A percentile compares a stretch with the other conserved stretches of the same genome.
Evolutionary conservation across 2,888 invertebrate species (phyloP).

Genomic region (Synergus japonicus): DNA sequence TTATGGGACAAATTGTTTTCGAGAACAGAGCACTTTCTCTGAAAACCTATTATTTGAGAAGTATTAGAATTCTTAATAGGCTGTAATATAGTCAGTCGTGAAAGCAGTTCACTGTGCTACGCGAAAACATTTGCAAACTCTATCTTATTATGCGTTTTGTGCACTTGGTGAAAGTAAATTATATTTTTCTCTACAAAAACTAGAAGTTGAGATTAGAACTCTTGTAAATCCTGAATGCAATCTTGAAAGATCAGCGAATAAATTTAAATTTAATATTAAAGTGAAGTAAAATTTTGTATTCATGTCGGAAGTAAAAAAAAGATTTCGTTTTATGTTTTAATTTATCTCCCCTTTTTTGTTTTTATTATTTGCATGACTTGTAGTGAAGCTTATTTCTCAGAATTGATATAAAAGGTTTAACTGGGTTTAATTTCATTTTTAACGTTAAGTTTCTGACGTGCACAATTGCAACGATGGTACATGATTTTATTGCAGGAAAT

Average conservation of each 20-base stretch:
- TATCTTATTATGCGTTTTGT: conserved; percentile 17
- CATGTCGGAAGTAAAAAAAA: neutral
- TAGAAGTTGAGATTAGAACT: conserved; percentile 10
- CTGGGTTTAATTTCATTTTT: neutral
- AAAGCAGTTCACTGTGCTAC: conserved; percentile 10
- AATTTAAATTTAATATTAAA: neutral
- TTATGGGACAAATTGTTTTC: conserved; percentile 3
- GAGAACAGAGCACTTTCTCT: conserved; percentile 20
- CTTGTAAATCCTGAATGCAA: conserved; percentile 17
- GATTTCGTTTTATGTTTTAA: neutral
- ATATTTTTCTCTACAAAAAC: conserved; percentile 13
- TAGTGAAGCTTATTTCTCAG: neutral
- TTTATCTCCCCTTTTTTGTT: neutral
- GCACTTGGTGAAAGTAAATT: conserved; percentile 18
- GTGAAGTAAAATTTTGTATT: neutral
- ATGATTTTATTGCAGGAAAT: neutral
- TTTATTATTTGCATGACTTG: neutral
- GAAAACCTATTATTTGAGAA: conserved; percentile 22
- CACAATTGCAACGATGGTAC: neutral
- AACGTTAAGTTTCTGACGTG: neutral
- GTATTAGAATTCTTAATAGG: conserved; percentile 16
- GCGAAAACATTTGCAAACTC: conserved; percentile 22
- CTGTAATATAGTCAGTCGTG: conserved; percentile 7
- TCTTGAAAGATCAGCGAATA: neutral
- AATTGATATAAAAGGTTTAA: neutral